Percentiles rank a stretch among this genome's conserved stretches.
These are phyloP conservation scores for Hydractinia echinata DNA, from an alignment of 30 jellyfish, hydroid and myxozoan species.

Conservation along the genomic window DNA sequence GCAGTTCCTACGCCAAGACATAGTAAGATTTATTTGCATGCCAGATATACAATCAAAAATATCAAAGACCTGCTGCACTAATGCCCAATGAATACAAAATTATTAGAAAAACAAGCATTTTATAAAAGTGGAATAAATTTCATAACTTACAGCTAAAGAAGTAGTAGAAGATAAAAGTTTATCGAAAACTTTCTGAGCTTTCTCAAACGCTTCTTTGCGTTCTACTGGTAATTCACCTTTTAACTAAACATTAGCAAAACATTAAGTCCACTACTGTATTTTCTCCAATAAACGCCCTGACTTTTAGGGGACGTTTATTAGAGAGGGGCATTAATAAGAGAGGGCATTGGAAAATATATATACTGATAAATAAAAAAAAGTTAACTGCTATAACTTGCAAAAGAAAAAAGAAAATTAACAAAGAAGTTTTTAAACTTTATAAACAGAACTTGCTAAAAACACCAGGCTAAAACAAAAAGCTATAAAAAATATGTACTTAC, in stretches of 20 bases:
- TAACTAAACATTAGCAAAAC: constrained; percentile 36
- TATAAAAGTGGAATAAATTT: not conserved
- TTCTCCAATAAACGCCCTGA: not conserved
- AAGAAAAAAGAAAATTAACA: too few relatives aligned
- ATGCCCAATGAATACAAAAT: too few relatives aligned
- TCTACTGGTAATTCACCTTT: constrained; percentile 85
- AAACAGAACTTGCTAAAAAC: too few relatives aligned
- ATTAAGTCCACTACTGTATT: not conserved
- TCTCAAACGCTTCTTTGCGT: constrained; percentile 77
- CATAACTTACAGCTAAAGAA: constrained; percentile 58
- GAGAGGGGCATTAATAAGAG: not conserved
- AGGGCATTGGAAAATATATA: not conserved
- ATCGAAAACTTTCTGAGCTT: constrained; percentile 71
- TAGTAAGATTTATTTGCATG: too few relatives aligned
- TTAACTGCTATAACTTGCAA: too few relatives aligned
- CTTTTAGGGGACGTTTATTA: not conserved
- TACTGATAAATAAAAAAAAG: too few relatives aligned
- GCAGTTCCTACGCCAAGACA: constrained; percentile 54
- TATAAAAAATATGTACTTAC: constrained; percentile 34
- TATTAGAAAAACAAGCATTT: too few relatives aligned
- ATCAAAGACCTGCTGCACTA: too few relatives aligned
- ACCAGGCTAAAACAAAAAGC: too few relatives aligned
- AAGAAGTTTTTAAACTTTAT: too few relatives aligned
- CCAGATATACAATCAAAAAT: too few relatives aligned
- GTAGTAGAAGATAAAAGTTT: constrained; percentile 65